These are phyloP conservation scores for Uloborus plumipes DNA, from an alignment of 2,888 invertebrate genomes.

Conservation along the genomic window DNA sequence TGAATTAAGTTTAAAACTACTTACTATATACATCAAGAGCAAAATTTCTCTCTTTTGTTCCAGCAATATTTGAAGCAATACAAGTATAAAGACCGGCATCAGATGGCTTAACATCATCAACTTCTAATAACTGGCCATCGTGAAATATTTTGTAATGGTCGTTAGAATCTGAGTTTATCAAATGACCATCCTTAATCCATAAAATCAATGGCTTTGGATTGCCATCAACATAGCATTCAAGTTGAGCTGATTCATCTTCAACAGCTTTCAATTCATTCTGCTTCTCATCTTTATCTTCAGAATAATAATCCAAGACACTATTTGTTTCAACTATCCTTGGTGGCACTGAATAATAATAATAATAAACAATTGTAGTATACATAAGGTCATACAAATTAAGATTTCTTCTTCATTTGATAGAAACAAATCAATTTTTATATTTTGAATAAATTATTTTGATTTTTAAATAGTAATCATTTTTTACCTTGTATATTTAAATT, in stretches of 20 bases:
- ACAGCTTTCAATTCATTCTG: constrained; percentile 61
- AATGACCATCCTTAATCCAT: constrained; percentile 67
- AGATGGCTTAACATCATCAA: constrained; percentile 23
- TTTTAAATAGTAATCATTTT: not conserved
- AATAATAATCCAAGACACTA: constrained; percentile 48
- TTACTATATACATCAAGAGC: constrained; percentile 55
- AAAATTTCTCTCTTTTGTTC: constrained; percentile 72
- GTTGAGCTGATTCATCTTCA: constrained; percentile 46
- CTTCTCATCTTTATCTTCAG: constrained; percentile 50
- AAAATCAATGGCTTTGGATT: constrained; percentile 67
- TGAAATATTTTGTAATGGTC: constrained; percentile 35
- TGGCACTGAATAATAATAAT: constrained; percentile 30
- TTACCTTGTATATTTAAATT: constrained; percentile 56
- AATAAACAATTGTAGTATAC: not conserved
- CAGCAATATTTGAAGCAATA: constrained; percentile 76
- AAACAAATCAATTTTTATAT: not conserved
- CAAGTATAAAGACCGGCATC: constrained; percentile 76
- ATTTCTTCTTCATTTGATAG: not conserved
- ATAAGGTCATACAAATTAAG: not conserved
- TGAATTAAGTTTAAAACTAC: not conserved
- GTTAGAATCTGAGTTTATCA: constrained; percentile 18
- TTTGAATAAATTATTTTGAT: not conserved
- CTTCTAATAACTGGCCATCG: constrained; percentile 40
- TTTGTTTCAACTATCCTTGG: constrained; percentile 51
- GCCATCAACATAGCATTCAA: constrained; percentile 66